Base-by-base conservation (phyloP, 2,888 invertebrate genomes). In the Phyto melanocephala region DNA sequence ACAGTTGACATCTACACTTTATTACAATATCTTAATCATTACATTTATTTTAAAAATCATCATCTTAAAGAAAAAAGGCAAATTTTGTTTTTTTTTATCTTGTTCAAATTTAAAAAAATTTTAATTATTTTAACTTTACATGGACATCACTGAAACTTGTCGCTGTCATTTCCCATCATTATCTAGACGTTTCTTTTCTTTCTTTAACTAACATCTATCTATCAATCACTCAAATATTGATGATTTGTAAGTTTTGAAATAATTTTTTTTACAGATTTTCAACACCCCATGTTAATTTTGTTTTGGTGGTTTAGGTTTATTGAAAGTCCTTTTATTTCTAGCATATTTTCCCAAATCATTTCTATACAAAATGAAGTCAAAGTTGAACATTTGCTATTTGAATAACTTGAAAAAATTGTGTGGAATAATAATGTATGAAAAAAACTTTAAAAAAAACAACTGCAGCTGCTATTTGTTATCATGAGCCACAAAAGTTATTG, bases 401-500 rank as follows among this genome's bases (percentile, higher is more conserved):
- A 82, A 82, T 79, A 79, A 68, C 54, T 82, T 28, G 68, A 75
- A 75, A 75, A 67, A 78, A n/a, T n/a, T 75, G 42, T 58, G 58
- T 76, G 58, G 71, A 80, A 70, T 80, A 80, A 58, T 78, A 67
- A 45, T 42, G 20, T 28, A 42, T 7, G 20, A 15, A 13, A 40
- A 60, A 58, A 50, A 76, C 24, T 22, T 24, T 13, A n/a, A 68
- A 11, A 24, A n/a, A 68, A 67, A 33, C 37, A 56, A 67, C 47
- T 79, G 82, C 82, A 82, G 82, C 82, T 82, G 82, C 79, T 60
- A 72, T 82, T 82, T 82, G 79, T 79, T 82, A 72, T 82, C 79
- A 81, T 81, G 72, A 68, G 62, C 68, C 56, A 74, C 81, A 68
- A 74, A 81, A 78, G 63, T 65, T 78, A 78, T 79, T 82, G 79